Percentiles rank a stretch among this genome's conserved stretches.
These are phyloP conservation scores for Penaeus monodon DNA, from an alignment of 2,888 invertebrate species.

Conservation along the genomic window DNA sequence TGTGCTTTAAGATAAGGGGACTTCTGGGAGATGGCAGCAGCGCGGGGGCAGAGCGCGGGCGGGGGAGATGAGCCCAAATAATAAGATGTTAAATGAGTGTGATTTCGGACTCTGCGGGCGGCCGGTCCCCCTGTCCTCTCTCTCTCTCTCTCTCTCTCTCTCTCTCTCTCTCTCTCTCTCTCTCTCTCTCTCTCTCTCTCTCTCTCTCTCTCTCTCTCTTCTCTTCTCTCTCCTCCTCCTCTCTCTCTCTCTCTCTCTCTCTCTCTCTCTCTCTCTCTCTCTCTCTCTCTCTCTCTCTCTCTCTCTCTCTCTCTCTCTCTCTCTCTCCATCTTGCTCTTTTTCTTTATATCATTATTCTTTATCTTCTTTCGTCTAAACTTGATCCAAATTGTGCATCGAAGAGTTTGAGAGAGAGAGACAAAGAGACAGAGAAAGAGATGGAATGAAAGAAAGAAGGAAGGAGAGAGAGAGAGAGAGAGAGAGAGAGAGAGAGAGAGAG, in stretches of 20 bases:
- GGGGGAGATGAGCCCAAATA: too few relatives aligned
- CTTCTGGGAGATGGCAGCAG: too few relatives aligned
- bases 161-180: conserved; percentile 30
- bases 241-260: conserved; percentile 3
- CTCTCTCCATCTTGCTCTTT: background rate
- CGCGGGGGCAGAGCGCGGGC: too few relatives aligned
- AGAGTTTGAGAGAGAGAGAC: background rate
- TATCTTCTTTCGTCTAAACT: background rate
- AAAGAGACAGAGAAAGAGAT: background rate
- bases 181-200: conserved; percentile 18
- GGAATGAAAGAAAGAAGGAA: background rate
- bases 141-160: conserved; percentile 14
- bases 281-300: background rate
- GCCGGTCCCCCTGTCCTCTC: background rate
- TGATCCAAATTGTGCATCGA: too few relatives aligned
- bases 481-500: conserved; percentile 2
- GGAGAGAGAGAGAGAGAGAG: conserved; percentile 6
- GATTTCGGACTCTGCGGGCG: too few relatives aligned
- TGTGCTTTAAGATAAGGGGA: too few relatives aligned
- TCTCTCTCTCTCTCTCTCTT: conserved; percentile 5
- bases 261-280: conserved; percentile 11
- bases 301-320: conserved; percentile 1
- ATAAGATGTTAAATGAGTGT: too few relatives aligned
- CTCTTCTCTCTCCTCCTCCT: background rate
- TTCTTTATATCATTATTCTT: background rate